These are phyloP conservation scores for Protosalanx chinensis DNA, from an alignment of 2,797 vertebrate genomes.

Conservation along the genomic window DNA sequence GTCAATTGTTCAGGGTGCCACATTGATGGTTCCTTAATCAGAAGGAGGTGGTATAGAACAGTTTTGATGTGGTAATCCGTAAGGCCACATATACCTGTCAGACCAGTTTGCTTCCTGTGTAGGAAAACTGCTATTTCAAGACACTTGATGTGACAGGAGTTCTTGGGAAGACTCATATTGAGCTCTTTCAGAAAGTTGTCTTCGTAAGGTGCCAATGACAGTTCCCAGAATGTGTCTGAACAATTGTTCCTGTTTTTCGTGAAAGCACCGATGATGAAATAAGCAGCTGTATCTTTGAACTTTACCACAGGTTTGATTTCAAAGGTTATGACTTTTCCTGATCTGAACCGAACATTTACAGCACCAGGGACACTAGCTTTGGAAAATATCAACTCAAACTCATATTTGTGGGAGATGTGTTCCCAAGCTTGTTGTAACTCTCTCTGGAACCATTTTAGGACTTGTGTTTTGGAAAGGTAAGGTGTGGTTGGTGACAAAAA, in stretches of 20 bases:
- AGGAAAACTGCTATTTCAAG: constrained; percentile 85
- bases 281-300: constrained; percentile 71
- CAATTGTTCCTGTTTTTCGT: constrained; percentile 29
- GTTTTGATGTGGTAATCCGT: constrained; percentile 83
- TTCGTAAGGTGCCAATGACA: constrained; percentile 80
- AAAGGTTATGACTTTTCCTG: constrained; percentile 80
- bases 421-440: constrained; percentile 82
- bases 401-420: constrained; percentile 87
- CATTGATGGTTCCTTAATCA: constrained; percentile 54
- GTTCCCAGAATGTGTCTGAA: constrained; percentile 75
- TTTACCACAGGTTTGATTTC: constrained; percentile 83
- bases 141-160: constrained; percentile 82
- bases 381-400: constrained; percentile 82
- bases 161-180: constrained; percentile 70
- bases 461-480: constrained; percentile 76
- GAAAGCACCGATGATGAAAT: constrained; percentile 77
- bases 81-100: constrained; percentile 77
- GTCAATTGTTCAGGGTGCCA: constrained; percentile 73
- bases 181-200: constrained; percentile 74
- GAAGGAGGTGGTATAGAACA: constrained; percentile 78
- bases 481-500: constrained; percentile 75
- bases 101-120: constrained; percentile 76
- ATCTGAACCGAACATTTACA: constrained; percentile 82
- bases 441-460: constrained; percentile 85
- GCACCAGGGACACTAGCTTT: constrained; percentile 73